Percentiles rank a stretch among this genome's conserved stretches.
phyloP scores from a whole-genome alignment of 37 sponge, comb jelly and placozoan species.

The Haliclona indistincta region DNA sequence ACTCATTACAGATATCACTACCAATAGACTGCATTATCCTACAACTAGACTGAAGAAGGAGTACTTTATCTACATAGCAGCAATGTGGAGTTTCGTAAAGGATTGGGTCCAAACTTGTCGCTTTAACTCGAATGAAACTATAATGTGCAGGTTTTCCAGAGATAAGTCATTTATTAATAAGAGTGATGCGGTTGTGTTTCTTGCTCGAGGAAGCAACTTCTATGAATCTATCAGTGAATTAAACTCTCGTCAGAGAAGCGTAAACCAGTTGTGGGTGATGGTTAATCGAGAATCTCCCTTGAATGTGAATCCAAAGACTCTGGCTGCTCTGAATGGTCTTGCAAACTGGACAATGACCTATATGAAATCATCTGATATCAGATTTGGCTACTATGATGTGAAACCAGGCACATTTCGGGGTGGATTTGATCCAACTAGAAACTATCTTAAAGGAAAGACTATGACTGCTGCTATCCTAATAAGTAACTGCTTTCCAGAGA shows the following conservation, averaged over 20 bases:
- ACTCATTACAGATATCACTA: too few relatives aligned
- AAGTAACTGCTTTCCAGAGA: not conserved
- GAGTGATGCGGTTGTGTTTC: not conserved
- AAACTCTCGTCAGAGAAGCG: not conserved
- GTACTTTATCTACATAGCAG: too few relatives aligned
- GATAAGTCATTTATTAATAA: not conserved
- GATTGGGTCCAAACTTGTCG: too few relatives aligned
- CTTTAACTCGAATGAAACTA: too few relatives aligned
- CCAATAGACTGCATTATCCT: too few relatives aligned
- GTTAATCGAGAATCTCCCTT: not conserved
- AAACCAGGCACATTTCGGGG: not conserved
- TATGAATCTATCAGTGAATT: not conserved
- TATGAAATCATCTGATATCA: not conserved
- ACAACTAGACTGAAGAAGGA: too few relatives aligned
- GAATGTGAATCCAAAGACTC: not conserved
- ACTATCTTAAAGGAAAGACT: slow-evolving; percentile 1
- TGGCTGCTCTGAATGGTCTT: not conserved
- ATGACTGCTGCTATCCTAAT: not conserved
- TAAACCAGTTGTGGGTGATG: not conserved
- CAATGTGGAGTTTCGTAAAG: too few relatives aligned
- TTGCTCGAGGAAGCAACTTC: not conserved
- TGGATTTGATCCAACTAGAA: not conserved
- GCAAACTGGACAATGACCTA: not conserved
- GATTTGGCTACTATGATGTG: not conserved
- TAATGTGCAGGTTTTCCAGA: not conserved